These are phyloP conservation scores for Lasioglossum albipes DNA, from an alignment of 1,140 invertebrate genomes.

Conservation along the genomic window DNA sequence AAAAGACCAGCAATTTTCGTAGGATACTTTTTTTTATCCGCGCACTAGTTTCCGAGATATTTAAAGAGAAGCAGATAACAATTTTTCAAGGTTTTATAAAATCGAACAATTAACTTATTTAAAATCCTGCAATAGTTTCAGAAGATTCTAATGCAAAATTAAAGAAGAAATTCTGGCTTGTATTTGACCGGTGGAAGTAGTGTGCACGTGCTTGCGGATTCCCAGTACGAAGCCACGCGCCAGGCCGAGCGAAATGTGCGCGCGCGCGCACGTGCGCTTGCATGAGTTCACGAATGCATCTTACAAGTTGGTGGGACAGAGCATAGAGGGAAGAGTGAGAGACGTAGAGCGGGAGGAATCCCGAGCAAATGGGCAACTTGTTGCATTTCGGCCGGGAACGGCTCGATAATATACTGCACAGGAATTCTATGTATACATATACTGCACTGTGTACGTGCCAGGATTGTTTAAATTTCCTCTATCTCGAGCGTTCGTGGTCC, in stretches of 20 bases:
- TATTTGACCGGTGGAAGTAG: too few species aligned
- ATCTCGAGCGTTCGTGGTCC: background rate
- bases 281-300: background rate
- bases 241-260: constrained; percentile 24
- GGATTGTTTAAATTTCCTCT: constrained; percentile 42
- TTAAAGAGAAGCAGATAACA: too few species aligned
- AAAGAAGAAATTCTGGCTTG: too few species aligned
- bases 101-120: too few species aligned
- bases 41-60: too few species aligned
- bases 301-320: constrained; percentile 2
- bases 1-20: too few species aligned
- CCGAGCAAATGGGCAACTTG: constrained; percentile 76
- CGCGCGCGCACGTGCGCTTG: background rate
- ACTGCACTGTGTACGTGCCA: constrained; percentile 50
- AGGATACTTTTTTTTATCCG: too few species aligned
- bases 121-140: too few species aligned
- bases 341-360: constrained; percentile 53
- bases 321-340: background rate
- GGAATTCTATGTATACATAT: constrained; percentile 19
- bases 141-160: too few species aligned
- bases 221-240: constrained; percentile 18
- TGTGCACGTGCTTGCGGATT: background rate
- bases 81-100: too few species aligned
- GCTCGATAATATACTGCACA: constrained; percentile 69
- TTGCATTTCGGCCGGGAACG: constrained; percentile 72